Evolutionary conservation across 1,140 invertebrate species (phyloP), one percentile per base, ranked within the genome.

Genomic region (Drosophila subobscura): DNA sequence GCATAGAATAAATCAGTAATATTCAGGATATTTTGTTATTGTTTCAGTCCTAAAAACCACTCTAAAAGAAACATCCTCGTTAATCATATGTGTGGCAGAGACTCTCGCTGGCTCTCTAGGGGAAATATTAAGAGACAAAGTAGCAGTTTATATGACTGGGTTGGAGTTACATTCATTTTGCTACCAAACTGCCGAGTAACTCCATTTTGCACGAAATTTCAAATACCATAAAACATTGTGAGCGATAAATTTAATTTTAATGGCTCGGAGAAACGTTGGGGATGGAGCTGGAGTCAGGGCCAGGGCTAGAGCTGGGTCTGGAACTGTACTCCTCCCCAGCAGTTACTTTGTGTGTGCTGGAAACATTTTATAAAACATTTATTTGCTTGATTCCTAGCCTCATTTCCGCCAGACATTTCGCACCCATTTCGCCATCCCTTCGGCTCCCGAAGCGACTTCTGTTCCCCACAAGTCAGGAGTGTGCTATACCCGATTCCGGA

Each of bases 351-450:
- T 76, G 77, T 84, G 71, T 77, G 72, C 77, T 86, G 77, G 72
- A 72, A 88, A 89, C 83, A 88, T 86, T 86, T 86, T 86, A 86
- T 86, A 88, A 86, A 86, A 86, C 83, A 86, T 86, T 86, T 86
- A 86, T 86, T 86, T 86, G 83, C 83, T 88, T 88, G 83, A 86
- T 86, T 86, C 83, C 71, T 86, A 86, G 83, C 83, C 83, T 83
- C 83, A 88, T 86, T 86, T 86, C 83, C 83, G 79, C 70, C 65
- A 77, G 64, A 74, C 71, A 74, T 77, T 85, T 66, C 77, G 67
- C 77, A 75, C 68, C 54, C 53, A 46, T 37, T 44, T 16, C n/a
- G 46, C 23, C 12, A 14, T 29, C 33, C 22, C 37, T 22, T 4
- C 8, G 0, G 3, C 4, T 4, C 12, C 47, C 16, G 16, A 20